Evolutionary conservation across 1,140 invertebrate species (phyloP).

Genomic region (Bombus sibiricus): DNA sequence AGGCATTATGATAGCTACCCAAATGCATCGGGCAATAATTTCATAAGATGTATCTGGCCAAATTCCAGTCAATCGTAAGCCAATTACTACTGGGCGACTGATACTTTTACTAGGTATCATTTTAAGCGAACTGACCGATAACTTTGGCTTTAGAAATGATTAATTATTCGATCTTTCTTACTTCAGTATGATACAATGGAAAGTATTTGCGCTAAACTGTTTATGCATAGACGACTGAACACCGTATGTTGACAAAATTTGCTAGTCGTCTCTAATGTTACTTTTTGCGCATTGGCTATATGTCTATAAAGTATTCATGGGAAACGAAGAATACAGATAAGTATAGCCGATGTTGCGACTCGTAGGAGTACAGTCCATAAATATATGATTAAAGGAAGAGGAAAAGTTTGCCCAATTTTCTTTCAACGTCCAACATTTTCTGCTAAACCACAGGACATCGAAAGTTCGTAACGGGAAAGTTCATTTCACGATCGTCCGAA

Average conservation of each 20-base stretch:
- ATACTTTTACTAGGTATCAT: conserved; percentile 26
- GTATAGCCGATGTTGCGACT: neutral
- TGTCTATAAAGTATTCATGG: conserved; percentile 29
- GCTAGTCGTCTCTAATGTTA: neutral
- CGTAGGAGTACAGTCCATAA: neutral
- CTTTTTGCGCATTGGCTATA: neutral
- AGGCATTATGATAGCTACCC: conserved; percentile 10
- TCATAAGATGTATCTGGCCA: conserved; percentile 41
- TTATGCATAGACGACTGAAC: neutral
- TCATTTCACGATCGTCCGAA: neutral
- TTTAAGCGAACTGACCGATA: neutral
- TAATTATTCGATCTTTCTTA: neutral
- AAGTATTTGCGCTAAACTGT: neutral
- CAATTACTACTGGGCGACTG: conserved; percentile 25
- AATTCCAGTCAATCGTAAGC: conserved; percentile 48
- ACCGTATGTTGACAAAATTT: neutral
- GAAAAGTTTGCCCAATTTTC: conserved; percentile 2
- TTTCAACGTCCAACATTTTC: neutral
- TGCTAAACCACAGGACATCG: neutral
- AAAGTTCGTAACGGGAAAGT: neutral
- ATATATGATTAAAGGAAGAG: conserved; percentile 3
- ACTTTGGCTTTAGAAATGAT: neutral
- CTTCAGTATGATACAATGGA: neutral
- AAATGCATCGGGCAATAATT: conserved; percentile 11
- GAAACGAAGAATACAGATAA: neutral